Conservation (phyloP, 2,113 vertebrate genomes). For the Poecile atricapillus region DNA sequence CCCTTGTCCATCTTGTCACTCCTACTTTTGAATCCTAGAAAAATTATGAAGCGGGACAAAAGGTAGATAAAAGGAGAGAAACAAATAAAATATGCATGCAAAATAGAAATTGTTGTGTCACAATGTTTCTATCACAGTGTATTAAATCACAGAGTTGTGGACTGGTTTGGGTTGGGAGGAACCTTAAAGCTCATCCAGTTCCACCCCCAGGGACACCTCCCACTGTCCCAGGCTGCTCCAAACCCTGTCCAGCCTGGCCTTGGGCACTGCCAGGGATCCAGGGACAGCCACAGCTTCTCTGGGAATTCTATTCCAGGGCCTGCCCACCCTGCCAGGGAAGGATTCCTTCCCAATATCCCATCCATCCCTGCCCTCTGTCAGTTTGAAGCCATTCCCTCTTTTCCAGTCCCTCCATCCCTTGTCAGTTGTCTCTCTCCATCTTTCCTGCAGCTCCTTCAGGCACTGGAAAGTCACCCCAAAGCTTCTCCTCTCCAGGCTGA, state of each 20-base stretch:
- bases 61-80: not conserved
- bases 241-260: not conserved
- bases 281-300: not conserved
- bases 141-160: no score
- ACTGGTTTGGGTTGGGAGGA: not conserved
- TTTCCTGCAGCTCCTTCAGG: not conserved
- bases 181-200: not conserved
- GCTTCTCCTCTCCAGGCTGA: not conserved
- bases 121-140: no score
- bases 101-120: not conserved
- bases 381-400: not conserved
- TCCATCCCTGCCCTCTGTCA: rapidly evolving
- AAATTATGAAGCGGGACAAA: rapidly evolving
- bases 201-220: not conserved
- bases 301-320: not conserved
- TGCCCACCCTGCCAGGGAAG: not conserved
- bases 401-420: not conserved
- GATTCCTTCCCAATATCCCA: not conserved
- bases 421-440: not conserved
- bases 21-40: not conserved
- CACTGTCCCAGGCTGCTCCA: not conserved
- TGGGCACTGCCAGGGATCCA: not conserved
- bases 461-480: not conserved
- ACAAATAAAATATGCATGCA: rapidly evolving
- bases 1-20: not conserved